Evolutionary conservation across 1,140 invertebrate species (phyloP).

Genomic region (Drusus annulatus): DNA sequence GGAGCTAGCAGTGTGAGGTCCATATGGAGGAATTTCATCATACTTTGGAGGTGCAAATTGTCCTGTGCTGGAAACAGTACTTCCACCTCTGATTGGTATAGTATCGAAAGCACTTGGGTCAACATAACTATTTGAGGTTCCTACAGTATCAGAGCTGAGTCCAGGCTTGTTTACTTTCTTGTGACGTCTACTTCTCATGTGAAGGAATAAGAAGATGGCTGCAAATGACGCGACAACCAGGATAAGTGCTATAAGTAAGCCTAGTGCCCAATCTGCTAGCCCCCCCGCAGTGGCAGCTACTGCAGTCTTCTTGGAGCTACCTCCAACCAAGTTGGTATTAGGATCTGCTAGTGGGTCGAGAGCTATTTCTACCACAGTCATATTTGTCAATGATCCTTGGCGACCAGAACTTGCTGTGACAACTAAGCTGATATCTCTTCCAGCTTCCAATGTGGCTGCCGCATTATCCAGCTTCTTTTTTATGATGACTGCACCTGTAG

Average conservation of each 20-base stretch:
- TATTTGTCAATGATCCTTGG: conserved; percentile 87
- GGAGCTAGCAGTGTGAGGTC: conserved; percentile 80
- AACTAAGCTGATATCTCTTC: conserved; percentile 83
- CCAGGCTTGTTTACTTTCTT: conserved; percentile 86
- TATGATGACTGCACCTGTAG: conserved; percentile 88
- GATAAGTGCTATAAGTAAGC: conserved; percentile 86
- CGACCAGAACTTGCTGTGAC: conserved; percentile 90
- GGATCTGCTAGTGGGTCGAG: conserved; percentile 80
- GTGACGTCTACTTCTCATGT: conserved; percentile 86
- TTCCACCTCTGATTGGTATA: conserved; percentile 83
- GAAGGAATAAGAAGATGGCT: conserved; percentile 86
- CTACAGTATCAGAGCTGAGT: conserved; percentile 79
- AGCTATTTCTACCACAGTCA: conserved; percentile 88
- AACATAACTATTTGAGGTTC: conserved; percentile 84
- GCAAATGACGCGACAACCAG: conserved; percentile 87
- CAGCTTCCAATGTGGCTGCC: conserved; percentile 73
- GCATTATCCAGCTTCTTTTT: conserved; percentile 82
- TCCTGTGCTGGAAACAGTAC: conserved; percentile 69
- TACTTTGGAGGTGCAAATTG: conserved; percentile 92
- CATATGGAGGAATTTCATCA: conserved; percentile 92
- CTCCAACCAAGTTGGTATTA: conserved; percentile 73
- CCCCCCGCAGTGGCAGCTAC: conserved; percentile 76
- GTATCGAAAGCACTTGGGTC: conserved; percentile 90
- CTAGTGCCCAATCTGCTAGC: conserved; percentile 88
- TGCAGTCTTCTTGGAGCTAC: conserved; percentile 64